These are phyloP conservation scores for Paraescarpia echinospica DNA, from an alignment of 1,140 invertebrate species.

Conservation along the genomic window DNA sequence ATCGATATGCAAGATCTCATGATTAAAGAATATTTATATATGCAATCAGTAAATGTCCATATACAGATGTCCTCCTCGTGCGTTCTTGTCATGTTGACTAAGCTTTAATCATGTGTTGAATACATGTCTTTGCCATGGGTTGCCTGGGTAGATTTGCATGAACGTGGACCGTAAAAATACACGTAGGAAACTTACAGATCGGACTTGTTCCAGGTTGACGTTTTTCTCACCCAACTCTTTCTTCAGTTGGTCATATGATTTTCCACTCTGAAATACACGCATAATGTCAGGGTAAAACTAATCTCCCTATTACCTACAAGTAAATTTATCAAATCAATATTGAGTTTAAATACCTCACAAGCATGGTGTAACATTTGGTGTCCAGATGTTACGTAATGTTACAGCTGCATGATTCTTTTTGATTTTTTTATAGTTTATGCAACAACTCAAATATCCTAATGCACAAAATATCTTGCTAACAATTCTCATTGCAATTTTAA, in stretches of 20 bases:
- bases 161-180: neutral
- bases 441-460: no score
- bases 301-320: neutral
- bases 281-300: neutral
- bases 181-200: conserved; percentile 21
- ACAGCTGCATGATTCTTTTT: neutral
- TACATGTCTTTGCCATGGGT: no score
- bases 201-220: conserved; percentile 37
- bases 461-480: no score
- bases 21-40: no score
- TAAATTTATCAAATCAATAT: neutral
- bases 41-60: no score
- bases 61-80: no score
- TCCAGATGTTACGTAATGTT: neutral
- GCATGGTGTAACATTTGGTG: neutral
- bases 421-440: neutral
- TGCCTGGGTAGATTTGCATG: no score
- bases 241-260: conserved; percentile 63
- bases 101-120: conserved; percentile 7
- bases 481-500: neutral
- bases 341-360: neutral
- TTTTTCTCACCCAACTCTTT: conserved; percentile 44
- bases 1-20: neutral
- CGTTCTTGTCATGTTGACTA: neutral
- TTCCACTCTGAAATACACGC: conserved; percentile 61